These are phyloP conservation scores for Drosophila nigricruria DNA, from an alignment of 2,888 invertebrate species.

Conservation along the genomic window DNA sequence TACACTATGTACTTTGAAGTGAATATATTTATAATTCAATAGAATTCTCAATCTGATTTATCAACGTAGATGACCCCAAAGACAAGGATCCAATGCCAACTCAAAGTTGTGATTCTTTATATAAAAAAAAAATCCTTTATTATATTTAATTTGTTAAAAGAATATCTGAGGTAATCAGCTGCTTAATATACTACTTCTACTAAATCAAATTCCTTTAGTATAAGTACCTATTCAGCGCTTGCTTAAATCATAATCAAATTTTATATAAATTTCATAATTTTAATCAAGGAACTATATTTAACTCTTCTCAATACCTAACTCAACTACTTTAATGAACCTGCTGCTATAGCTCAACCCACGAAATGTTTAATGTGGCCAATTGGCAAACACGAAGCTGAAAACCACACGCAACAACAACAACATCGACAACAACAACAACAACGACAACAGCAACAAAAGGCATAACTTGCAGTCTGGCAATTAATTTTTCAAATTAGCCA, in stretches of 20 bases:
- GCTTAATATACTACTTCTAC: no score
- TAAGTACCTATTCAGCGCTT: no score
- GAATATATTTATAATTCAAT: no score
- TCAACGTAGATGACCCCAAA: no score
- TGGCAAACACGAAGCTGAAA: slow-evolving; percentile 12
- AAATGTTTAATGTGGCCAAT: slow-evolving; percentile 14
- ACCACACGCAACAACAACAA: slow-evolving; percentile 24
- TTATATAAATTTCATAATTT: neutral
- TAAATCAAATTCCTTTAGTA: no score
- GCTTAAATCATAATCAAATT: neutral
- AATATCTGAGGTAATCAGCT: no score
- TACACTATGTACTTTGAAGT: no score
- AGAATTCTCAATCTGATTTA: no score
- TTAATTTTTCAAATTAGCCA: slow-evolving; percentile 62
- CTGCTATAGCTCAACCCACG: neutral
- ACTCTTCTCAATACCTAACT: neutral
- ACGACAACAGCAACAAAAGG: slow-evolving; percentile 25
- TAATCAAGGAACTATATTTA: neutral
- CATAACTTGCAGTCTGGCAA: slow-evolving; percentile 55
- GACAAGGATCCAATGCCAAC: no score
- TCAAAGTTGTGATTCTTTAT: no score
- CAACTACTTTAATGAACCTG: neutral
- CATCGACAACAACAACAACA: slow-evolving; percentile 2
- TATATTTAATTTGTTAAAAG: no score
- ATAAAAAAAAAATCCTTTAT: no score